Conservation (phyloP, 1,140 invertebrate genomes). For the Sminthurides bifidus region DNA sequence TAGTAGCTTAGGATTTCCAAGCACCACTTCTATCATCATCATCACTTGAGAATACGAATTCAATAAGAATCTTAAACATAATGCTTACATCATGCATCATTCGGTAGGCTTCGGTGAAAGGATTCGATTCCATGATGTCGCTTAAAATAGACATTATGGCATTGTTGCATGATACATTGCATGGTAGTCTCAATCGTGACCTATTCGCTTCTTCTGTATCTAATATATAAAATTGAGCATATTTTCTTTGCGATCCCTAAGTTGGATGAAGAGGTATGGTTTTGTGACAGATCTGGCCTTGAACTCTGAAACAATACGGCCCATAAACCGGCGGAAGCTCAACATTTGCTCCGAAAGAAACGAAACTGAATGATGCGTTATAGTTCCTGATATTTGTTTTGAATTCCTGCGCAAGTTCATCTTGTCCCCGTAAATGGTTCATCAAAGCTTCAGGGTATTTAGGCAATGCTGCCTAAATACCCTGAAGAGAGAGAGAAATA, state of each 20-base stretch:
- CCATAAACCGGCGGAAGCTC: slow-evolving; percentile 3
- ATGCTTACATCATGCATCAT: slow-evolving; percentile 17
- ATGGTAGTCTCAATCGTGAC: not conserved
- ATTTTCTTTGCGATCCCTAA: slow-evolving; percentile 14
- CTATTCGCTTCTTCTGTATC: slow-evolving; percentile 11
- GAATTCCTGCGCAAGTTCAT: slow-evolving; percentile 26
- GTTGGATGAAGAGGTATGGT: slow-evolving; percentile 12
- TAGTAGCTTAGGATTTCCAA: too few relatives aligned
- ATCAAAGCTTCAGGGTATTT: not conserved
- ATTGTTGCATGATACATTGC: slow-evolving; percentile 6
- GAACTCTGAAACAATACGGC: slow-evolving; percentile 33
- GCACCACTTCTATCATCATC: too few relatives aligned
- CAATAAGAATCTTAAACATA: too few relatives aligned
- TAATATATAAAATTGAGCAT: slow-evolving; percentile 32
- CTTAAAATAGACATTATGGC: slow-evolving; percentile 22
- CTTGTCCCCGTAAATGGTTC: not conserved
- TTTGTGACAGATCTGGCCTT: slow-evolving; percentile 35
- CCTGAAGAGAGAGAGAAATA: too few relatives aligned
- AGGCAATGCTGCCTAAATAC: not conserved
- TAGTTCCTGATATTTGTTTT: slow-evolving; percentile 32
- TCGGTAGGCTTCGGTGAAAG: slow-evolving; percentile 19
- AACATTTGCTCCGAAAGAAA: slow-evolving; percentile 31
- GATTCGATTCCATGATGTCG: slow-evolving; percentile 23
- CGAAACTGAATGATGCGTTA: slow-evolving; percentile 33
- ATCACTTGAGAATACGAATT: too few relatives aligned